Evolutionary conservation across 2,113 vertebrate species (phyloP), one percentile per base, ranked within the genome.

Genomic region (Fregata magnificens): DNA sequence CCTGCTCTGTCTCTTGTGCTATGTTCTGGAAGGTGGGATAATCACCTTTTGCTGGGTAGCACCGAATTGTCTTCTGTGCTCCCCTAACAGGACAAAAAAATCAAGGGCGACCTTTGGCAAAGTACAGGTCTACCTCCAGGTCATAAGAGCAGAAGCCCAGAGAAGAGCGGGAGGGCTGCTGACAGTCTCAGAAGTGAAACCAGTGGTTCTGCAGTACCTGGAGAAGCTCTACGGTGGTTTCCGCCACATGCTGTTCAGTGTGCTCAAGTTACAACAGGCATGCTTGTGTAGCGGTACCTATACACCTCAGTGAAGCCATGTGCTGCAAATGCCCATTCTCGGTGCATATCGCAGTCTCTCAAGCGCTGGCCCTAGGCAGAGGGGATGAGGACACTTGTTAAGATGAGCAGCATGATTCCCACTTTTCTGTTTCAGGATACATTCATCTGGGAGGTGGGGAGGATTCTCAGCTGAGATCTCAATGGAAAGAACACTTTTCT

Each of bases 291-390:
- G 55, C 4, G 2, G 40, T 36, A 32, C 19, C 70, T 13, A 1
- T 7, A 8, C 22, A 7, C 12, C 38, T 15, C 0, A 2, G 4
- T 17, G 58, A 77, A 62, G 47, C 22, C 20, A 5, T 2, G 36
- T 21, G 53, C 76, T 49, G 22, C n/a, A 44, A 59, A 26, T 10
- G 45, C 8, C 24, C 52, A 2, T 55, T 32, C 29, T 21, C 1
- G 2, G 55, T 26, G 22, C 31, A 1, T 15, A 15, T n/a, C n/a
- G 13, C 31, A 18, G 28, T 24, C 67, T 44, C 45, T 66, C 31
- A 16, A 32, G 67, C 2, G 0, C 53, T 49, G 40, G 29, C 32
- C 6, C 50, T 18, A 20, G 52, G 62, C 84, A 56, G 16, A 65
- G 24, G 45, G 56, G 13, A 56, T 50, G 65, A 55, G 21, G 38